A percentile compares a stretch with the other conserved stretches of the same genome.
phyloP scores from a whole-genome alignment of 2,888 invertebrate genomes.

The Troides helena region DNA sequence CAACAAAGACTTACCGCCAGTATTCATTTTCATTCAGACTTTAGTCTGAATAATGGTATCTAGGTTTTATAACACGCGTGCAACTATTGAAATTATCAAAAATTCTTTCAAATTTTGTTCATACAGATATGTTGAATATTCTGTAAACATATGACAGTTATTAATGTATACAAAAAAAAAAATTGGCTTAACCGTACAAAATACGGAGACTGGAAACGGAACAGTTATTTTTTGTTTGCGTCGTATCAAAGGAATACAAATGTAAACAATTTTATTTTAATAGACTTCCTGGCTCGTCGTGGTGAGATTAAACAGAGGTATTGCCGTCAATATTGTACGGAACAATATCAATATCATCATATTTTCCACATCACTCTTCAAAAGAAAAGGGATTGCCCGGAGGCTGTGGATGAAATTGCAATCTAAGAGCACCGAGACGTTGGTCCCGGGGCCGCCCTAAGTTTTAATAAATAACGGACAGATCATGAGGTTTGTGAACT shows the following conservation, averaged over 20 bases:
- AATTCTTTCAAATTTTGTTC: too few relatives aligned
- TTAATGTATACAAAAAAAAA: too few relatives aligned
- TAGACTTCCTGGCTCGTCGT: conserved; percentile 16
- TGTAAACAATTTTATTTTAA: conserved; percentile 14
- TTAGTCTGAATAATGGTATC: too few relatives aligned
- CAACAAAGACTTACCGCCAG: too few relatives aligned
- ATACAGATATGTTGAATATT: too few relatives aligned
- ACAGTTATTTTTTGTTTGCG: too few relatives aligned
- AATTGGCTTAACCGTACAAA: too few relatives aligned
- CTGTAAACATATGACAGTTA: too few relatives aligned
- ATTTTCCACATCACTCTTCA: conserved; percentile 28
- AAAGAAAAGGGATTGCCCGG: conserved; percentile 26
- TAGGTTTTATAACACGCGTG: too few relatives aligned
- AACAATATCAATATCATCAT: conserved; percentile 28
- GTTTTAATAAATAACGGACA: conserved; percentile 27
- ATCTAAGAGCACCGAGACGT: conserved; percentile 21
- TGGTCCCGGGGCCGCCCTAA: conserved; percentile 18
- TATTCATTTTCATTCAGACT: too few relatives aligned
- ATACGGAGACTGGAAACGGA: too few relatives aligned
- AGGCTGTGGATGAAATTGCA: conserved; percentile 28
- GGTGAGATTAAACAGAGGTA: conserved; percentile 18
- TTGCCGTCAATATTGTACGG: conserved; percentile 8
- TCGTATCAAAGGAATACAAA: background rate
- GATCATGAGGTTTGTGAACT: conserved; percentile 10
- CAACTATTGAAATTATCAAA: too few relatives aligned